Conservation (phyloP, 2,797 vertebrate genomes). For the Parotocinclus haroldoi region DNA sequence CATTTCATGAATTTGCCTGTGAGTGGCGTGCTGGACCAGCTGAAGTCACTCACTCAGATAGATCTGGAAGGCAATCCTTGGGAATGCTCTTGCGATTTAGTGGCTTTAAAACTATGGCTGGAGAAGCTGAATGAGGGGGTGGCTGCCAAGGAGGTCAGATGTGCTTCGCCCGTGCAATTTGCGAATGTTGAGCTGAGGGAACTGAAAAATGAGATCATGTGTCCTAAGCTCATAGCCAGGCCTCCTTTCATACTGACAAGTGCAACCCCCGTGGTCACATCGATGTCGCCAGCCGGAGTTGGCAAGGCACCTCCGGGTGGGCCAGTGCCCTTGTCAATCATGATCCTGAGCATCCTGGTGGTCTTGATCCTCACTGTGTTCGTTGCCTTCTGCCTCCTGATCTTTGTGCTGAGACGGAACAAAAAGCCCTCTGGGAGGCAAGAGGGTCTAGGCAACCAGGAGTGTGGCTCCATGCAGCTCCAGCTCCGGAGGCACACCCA, state of each 20-base stretch:
- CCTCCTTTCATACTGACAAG: slow-evolving; percentile 82
- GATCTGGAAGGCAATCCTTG: slow-evolving; percentile 97
- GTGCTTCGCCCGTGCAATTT: slow-evolving; percentile 92
- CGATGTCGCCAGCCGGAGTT: slow-evolving; percentile 83
- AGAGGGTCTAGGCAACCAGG: slow-evolving; percentile 87
- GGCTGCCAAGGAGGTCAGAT: slow-evolving; percentile 90
- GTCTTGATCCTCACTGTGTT: slow-evolving; percentile 97
- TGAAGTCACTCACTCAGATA: slow-evolving; percentile 89
- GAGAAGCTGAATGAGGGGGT: slow-evolving; percentile 91
- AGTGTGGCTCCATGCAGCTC: slow-evolving; percentile 90
- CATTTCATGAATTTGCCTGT: slow-evolving; percentile 98
- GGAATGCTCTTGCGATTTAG: slow-evolving; percentile 97
- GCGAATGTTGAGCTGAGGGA: slow-evolving; percentile 90
- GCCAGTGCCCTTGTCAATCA: slow-evolving; percentile 93
- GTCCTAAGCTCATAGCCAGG: slow-evolving; percentile 87
- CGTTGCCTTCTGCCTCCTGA: slow-evolving; percentile 94
- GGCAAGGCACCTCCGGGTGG: slow-evolving; percentile 88
- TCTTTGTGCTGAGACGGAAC: slow-evolving; percentile 93
- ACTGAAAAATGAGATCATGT: slow-evolving; percentile 94
- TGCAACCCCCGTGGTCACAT: slow-evolving; percentile 74
- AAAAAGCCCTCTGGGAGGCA: slow-evolving; percentile 89
- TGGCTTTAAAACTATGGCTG: slow-evolving; percentile 94
- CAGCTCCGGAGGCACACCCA: slow-evolving; percentile 87
- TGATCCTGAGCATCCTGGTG: slow-evolving; percentile 97
- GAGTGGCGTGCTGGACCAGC: slow-evolving; percentile 94